Base-by-base conservation (phyloP, 2,888 invertebrate species). In the Liposcelis brunnea region DNA sequence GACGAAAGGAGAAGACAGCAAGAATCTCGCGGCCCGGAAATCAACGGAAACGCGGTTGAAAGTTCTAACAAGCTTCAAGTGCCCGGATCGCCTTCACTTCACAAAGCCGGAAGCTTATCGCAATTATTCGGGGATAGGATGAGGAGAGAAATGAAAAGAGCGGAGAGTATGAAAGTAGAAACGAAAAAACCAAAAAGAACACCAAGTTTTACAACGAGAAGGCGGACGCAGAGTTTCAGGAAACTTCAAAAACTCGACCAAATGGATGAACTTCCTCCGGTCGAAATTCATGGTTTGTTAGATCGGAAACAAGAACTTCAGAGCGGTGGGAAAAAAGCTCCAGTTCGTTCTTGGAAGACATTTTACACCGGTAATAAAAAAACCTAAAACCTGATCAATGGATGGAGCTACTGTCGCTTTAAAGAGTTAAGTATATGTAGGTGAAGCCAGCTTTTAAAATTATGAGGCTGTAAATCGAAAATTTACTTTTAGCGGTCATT, bases 241-340 rank as follows among this genome's bases (percentile, higher is more conserved):
- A 74, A 77, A 57, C 76, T 79, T 56, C 73, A 74, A 44, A 72
- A 73, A 50, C 62, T 70, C 56, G 69, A 68, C 49, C 67, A 66
- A 48, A 60, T 69, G 52, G 65, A 69, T 56, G 65, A 55, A 61
- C 63, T 91, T 50, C 90, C 91, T 3, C 87, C 90, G 0, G 86
- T 89, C 0, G 93, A 91, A 62, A 86, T 93, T 35, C 85, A 91
- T 64, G 90, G 91, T 52, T 69, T 74, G 55, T 62, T 98, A 46
- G 97, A 97, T 53, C 74, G 97, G 44, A 98, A 98, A 62, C 95
- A 97, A 59, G 89, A 94, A 54, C 69, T 90, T 0, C 87, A 89
- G 48, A 80, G 83, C 49, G 94, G 94, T 8, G 93, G 91, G 12
- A 93, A 91, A 64, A 80, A 87, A 53, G 93, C 97, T 0, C 83